Percentiles rank a stretch among this genome's conserved stretches.
These are phyloP conservation scores for Spermophilus dauricus DNA, from an alignment of 2,113 vertebrate genomes.

Conservation along the genomic window DNA sequence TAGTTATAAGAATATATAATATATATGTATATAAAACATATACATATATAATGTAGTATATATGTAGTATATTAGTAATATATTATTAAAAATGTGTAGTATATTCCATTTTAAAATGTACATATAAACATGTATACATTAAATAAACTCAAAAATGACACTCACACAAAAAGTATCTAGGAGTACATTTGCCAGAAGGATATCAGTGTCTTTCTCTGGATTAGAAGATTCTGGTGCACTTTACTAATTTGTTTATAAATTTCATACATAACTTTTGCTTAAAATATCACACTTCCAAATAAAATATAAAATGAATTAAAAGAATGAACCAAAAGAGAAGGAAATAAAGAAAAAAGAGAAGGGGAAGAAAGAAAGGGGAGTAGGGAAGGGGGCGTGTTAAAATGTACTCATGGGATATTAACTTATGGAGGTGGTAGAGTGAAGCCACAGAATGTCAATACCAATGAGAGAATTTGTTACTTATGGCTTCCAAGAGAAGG, in stretches of 20 bases:
- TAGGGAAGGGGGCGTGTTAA: not conserved
- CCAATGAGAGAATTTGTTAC: not conserved
- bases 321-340: not conserved
- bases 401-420: not conserved
- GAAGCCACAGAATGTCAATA: not conserved
- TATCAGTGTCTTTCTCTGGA: not conserved
- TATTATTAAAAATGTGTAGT: not conserved
- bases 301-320: not conserved
- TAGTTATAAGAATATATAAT: no score
- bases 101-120: not conserved
- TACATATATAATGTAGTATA: no score
- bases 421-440: not conserved
- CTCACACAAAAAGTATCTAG: not conserved
- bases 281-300: not conserved
- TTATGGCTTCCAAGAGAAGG: not conserved
- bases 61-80: not conserved
- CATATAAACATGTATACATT: not conserved
- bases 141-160: not conserved
- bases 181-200: not conserved
- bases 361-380: fast-evolving
- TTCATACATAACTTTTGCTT: not conserved
- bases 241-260: not conserved
- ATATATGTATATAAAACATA: no score
- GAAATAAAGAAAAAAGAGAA: no score
- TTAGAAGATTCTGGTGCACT: not conserved